These are phyloP conservation scores for Archocentrus centrarchus DNA, from an alignment of 2,113 vertebrate species.

Conservation along the genomic window DNA sequence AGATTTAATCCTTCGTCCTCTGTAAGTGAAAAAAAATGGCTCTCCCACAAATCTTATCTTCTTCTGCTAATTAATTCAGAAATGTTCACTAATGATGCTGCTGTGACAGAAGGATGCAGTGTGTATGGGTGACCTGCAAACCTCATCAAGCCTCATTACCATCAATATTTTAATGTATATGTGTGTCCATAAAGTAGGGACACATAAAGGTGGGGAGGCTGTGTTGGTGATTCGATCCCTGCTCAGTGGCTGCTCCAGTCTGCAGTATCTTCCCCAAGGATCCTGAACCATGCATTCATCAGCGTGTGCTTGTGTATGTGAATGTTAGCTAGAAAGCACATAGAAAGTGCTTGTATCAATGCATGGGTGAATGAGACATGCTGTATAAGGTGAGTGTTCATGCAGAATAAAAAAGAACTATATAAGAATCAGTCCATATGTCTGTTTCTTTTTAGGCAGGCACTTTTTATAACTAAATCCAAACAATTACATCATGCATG, in stretches of 20 bases:
- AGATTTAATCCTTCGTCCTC: slow-evolving; percentile 29
- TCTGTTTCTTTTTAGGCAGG: background rate
- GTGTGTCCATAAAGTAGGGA: background rate
- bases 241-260: too few relatives aligned
- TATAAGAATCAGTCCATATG: background rate
- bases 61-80: slow-evolving; percentile 51
- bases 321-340: too few relatives aligned
- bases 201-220: too few relatives aligned
- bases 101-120: slow-evolving; percentile 19
- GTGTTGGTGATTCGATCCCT: too few relatives aligned
- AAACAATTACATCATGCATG: background rate
- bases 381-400: too few relatives aligned
- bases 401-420: too few relatives aligned
- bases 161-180: background rate
- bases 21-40: background rate
- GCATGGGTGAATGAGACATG: too few relatives aligned
- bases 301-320: too few relatives aligned
- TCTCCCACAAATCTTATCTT: slow-evolving; percentile 47
- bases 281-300: too few relatives aligned
- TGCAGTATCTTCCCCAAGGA: too few relatives aligned
- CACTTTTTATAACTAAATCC: background rate
- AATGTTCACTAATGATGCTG: slow-evolving; percentile 33
- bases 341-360: too few relatives aligned
- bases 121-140: slow-evolving; percentile 37
- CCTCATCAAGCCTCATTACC: slow-evolving; percentile 51